Percentiles rank a stretch among this genome's conserved stretches.
phyloP scores from a whole-genome alignment of 2,797 vertebrate genomes.

The Lemur catta region DNA sequence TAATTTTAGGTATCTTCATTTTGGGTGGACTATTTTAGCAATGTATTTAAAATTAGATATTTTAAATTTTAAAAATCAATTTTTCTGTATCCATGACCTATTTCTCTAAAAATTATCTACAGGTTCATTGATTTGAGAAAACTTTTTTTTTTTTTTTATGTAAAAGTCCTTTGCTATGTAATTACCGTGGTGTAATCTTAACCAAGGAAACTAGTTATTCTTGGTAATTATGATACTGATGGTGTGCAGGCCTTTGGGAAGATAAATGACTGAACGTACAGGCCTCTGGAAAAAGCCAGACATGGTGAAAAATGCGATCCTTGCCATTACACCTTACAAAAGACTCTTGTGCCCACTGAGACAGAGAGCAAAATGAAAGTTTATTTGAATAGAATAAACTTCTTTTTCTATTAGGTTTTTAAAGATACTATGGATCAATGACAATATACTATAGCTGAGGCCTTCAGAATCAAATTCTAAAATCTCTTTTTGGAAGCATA shows the following conservation, averaged over 20 bases:
- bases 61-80: neutral
- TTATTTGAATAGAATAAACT: neutral
- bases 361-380: neutral
- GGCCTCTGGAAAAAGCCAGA: neutral
- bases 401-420: neutral
- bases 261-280: neutral
- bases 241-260: neutral
- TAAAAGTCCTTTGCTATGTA: neutral
- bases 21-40: neutral
- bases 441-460: neutral
- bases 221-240: neutral
- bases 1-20: conserved; percentile 3
- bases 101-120: neutral
- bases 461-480: neutral
- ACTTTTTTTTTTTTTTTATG: neutral
- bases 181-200: neutral
- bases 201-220: neutral
- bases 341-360: neutral
- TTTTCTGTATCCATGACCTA: neutral
- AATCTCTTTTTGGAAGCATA: neutral
- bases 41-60: neutral
- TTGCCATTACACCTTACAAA: neutral
- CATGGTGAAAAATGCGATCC: neutral
- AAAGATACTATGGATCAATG: neutral
- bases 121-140: neutral